Evolutionary conservation across 2,113 vertebrate species (phyloP), one percentile per base, ranked within the genome.

Genomic region (Elachura formosa): DNA sequence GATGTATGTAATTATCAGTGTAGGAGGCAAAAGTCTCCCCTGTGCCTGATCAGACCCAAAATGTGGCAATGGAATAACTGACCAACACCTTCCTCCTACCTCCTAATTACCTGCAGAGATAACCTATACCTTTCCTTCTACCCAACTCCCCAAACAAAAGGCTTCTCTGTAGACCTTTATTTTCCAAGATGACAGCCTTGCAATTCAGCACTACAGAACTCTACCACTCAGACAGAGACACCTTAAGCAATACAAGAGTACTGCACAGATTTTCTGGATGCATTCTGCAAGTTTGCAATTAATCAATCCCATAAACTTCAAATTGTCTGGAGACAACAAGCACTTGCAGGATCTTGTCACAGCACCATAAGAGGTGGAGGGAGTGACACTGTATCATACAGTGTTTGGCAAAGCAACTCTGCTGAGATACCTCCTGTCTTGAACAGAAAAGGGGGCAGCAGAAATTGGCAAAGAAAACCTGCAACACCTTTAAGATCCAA

Each of bases 311-410:
- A 46, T 21, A 71, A 61, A 66, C 6, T 49, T 71, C 34, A 29
- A 20, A 58, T 2, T 79, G 41, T n/a, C 36, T 31, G 14, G 8
- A 25, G 6, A 46, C 11, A 46, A 31, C 2, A 52, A 62, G 14
- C 21, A 43, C 28, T 8, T 62, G 25, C 41, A 54, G 26, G 10
- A 23, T 38, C n/a, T 76, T 51, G 34, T 36, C 36, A 55, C 25
- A 49, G 49, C 6, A 46, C 11, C 14, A 0, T 17, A n/a, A 59
- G 29, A 84, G 15, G 43, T 28, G 54, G 23, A 77, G 29, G 46
- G 45, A 90, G 49, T 5, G 14, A 68, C 12, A 12, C 11, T 4
- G 1, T 26, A 31, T 16, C 14, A 33, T 12, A 10, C 0, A 1
- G 19, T 4, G 7, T 18, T 46, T 2, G 2, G 33, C 34, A 59